phyloP scores from a whole-genome alignment of 2,888 invertebrate genomes.

The Ochropleura leucogaster region DNA sequence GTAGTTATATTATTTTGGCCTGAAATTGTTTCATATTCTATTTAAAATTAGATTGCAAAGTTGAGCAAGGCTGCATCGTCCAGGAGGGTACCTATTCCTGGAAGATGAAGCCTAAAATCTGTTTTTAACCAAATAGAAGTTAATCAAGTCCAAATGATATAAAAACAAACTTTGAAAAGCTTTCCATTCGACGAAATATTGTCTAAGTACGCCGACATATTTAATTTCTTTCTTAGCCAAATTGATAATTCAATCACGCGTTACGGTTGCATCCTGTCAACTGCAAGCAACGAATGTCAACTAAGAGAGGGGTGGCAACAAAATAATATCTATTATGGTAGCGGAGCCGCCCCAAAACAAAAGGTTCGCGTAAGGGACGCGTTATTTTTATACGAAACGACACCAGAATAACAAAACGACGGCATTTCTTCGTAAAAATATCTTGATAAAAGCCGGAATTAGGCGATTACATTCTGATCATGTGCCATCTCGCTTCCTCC shows the following conservation, averaged over 20 bases:
- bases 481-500: conserved; percentile 84
- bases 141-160: not conserved
- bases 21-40: conserved; percentile 19
- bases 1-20: conserved; percentile 38
- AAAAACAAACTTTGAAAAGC: not conserved
- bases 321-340: conserved; percentile 82
- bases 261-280: conserved; percentile 88
- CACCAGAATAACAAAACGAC: conserved; percentile 85
- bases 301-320: conserved; percentile 82
- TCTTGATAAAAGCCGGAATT: conserved; percentile 87
- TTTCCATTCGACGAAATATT: conserved; percentile 11
- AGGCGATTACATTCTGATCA: conserved; percentile 87
- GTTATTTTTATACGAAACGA: conserved; percentile 88
- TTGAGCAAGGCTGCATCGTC: not conserved
- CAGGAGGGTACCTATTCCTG: too few relatives aligned
- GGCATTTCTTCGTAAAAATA: conserved; percentile 86
- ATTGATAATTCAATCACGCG: conserved; percentile 86
- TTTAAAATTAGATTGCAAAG: not conserved
- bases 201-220: conserved; percentile 50
- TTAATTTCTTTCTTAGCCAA: conserved; percentile 69
- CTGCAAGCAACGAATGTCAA: conserved; percentile 87
- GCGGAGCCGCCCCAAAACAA: conserved; percentile 83
- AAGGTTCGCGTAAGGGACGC: conserved; percentile 87
- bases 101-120: too few relatives aligned
- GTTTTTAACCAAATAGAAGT: not conserved